These are phyloP conservation scores for Lycia hirtaria DNA, from an alignment of 2,888 invertebrate genomes.

Conservation along the genomic window DNA sequence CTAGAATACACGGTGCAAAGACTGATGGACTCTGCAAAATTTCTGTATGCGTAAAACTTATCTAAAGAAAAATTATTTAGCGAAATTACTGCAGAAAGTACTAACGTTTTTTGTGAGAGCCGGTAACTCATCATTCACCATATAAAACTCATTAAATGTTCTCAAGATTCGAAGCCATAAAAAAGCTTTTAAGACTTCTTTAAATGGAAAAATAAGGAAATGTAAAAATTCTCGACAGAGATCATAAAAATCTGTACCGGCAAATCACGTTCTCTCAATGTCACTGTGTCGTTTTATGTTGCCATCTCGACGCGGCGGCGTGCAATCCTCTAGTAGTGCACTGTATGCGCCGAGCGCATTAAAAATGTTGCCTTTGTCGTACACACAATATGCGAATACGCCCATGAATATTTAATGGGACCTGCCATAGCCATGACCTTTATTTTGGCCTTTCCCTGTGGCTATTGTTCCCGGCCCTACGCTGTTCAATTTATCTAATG, in stretches of 20 bases:
- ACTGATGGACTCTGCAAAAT: slow-evolving; percentile 44
- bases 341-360: slow-evolving; percentile 54
- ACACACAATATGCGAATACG: slow-evolving; percentile 65
- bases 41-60: background rate
- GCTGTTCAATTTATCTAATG: slow-evolving; percentile 64
- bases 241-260: slow-evolving; percentile 50
- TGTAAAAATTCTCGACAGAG: slow-evolving; percentile 35
- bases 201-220: slow-evolving; percentile 43
- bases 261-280: slow-evolving; percentile 60
- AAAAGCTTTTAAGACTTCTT: slow-evolving; percentile 44
- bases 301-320: slow-evolving; percentile 40
- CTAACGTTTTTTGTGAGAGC: slow-evolving; percentile 26
- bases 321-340: slow-evolving; percentile 42
- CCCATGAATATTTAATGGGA: slow-evolving; percentile 77
- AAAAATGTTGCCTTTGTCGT: slow-evolving; percentile 67
- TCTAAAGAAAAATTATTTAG: background rate
- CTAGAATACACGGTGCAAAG: slow-evolving; percentile 43
- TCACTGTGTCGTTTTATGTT: slow-evolving; percentile 58
- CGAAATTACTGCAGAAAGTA: slow-evolving; percentile 7
- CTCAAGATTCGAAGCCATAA: slow-evolving; percentile 39
- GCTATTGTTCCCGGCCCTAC: slow-evolving; percentile 66
- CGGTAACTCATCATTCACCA: slow-evolving; percentile 31
- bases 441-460: slow-evolving; percentile 71
- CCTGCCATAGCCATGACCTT: slow-evolving; percentile 71
- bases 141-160: slow-evolving; percentile 33